Evolutionary conservation across 1,140 invertebrate genomes (phyloP).

Genomic region (Psix sp.): DNA sequence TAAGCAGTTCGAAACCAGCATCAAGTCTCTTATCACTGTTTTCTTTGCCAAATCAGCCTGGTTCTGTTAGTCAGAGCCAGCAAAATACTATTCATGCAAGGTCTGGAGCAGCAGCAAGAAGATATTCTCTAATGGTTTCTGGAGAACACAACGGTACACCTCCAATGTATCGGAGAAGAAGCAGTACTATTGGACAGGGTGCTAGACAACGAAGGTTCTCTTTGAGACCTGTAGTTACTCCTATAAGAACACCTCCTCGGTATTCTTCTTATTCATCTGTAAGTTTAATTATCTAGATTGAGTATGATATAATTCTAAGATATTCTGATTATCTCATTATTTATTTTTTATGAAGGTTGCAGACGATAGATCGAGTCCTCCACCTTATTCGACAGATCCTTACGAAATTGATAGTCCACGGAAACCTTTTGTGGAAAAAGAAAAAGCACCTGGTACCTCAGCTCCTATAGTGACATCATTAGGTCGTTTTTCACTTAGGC

Average conservation of each 20-base stretch:
- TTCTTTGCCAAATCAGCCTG: slow-evolving; percentile 57
- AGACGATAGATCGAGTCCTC: slow-evolving; percentile 46
- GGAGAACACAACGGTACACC: slow-evolving; percentile 59
- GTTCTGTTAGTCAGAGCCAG: slow-evolving; percentile 60
- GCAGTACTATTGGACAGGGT: slow-evolving; percentile 49
- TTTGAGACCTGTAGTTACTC: slow-evolving; percentile 71
- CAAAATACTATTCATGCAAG: slow-evolving; percentile 62
- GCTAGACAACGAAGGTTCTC: slow-evolving; percentile 71
- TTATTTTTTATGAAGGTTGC: slow-evolving; percentile 22
- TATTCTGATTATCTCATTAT: slow-evolving; percentile 6
- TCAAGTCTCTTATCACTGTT: slow-evolving; percentile 74
- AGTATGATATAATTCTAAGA: too few relatives aligned
- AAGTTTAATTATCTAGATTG: slow-evolving; percentile 21
- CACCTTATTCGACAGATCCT: slow-evolving; percentile 58
- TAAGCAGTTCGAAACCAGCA: slow-evolving; percentile 71
- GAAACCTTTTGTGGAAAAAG: slow-evolving; percentile 66
- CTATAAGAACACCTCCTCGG: slow-evolving; percentile 57
- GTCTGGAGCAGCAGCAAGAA: slow-evolving; percentile 40
- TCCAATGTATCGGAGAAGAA: slow-evolving; percentile 60
- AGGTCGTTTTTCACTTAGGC: slow-evolving; percentile 66
- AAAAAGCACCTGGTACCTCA: slow-evolving; percentile 65
- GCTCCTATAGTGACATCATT: slow-evolving; percentile 57
- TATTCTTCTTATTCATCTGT: slow-evolving; percentile 64
- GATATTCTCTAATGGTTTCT: slow-evolving; percentile 65
- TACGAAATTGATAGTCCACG: slow-evolving; percentile 67